Percentiles rank a stretch among this genome's conserved stretches.
phyloP scores from a whole-genome alignment of 2,113 vertebrate species.

The Phalacrocorax brasilianus region DNA sequence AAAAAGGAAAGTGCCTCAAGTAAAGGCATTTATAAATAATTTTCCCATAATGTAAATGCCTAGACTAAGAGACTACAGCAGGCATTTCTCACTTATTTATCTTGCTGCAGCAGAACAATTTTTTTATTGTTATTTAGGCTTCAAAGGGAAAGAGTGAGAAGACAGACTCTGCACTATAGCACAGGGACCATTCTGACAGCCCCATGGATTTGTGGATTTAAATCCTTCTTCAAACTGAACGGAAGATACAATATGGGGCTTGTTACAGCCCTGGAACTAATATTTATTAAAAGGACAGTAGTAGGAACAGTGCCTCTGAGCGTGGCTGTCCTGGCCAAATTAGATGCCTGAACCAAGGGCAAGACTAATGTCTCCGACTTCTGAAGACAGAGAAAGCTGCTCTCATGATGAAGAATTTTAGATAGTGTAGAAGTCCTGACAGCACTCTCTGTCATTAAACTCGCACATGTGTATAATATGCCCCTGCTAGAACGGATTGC shows the following conservation, averaged over 20 bases:
- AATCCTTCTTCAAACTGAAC: neutral
- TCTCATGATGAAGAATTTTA: neutral
- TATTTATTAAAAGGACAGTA: neutral
- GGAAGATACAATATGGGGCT: neutral
- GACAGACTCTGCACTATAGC: neutral
- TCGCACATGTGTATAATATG: neutral
- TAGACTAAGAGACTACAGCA: neutral
- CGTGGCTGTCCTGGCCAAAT: neutral
- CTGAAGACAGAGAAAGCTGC: neutral
- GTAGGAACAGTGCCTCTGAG: neutral
- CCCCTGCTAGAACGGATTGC: neutral
- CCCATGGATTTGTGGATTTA: neutral
- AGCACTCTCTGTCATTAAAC: neutral
- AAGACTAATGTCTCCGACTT: neutral
- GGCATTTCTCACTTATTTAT: neutral
- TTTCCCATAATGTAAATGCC: neutral
- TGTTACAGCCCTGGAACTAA: neutral
- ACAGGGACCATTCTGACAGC: neutral
- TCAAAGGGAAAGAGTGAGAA: neutral
- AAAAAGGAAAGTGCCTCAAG: neutral
- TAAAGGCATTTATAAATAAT: neutral
- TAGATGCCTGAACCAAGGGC: neutral
- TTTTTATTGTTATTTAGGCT: neutral
- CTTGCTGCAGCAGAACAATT: neutral
- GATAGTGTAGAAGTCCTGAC: neutral